Evolutionary conservation across 2,888 invertebrate genomes (phyloP), one percentile per base, ranked within the genome.

Genomic region (Diploptera punctata): DNA sequence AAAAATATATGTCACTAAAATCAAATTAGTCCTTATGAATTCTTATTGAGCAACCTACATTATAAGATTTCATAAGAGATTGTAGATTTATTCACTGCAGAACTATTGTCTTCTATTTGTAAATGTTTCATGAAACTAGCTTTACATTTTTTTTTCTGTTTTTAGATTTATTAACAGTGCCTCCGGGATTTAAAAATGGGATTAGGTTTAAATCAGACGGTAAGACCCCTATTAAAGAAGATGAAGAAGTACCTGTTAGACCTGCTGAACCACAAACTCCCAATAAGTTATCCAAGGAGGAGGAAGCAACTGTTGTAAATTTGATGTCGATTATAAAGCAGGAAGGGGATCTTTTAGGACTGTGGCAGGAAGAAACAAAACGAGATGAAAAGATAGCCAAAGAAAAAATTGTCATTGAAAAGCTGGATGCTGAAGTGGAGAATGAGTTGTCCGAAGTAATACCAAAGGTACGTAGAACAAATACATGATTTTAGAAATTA

Each of bases 131-230:
- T 65, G 0, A 13, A n/a, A n/a, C n/a, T n/a, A n/a, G n/a, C n/a
- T n/a, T n/a, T n/a, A n/a, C n/a, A n/a, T n/a, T 65, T 21, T 10
- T 67, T 13, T 83, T 76, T 83, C 82, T 71, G 43, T 61, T 76
- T 82, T 16, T 79, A 89, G 89, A 87, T 74, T 81, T 89, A 33
- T 78, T 90, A 4, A 86, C 86, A 2, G 83, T 87, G 72, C 90
- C 93, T 0, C 93, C 94, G 10, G 93, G 93, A 0, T 89, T 92
- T 77, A 81, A 84, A 74, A 85, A 85, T 74, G 88, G 88, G 29
- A 82, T 89, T 16, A 78, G 86, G 52, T 89, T 91, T 81, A 84
- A 83, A 71, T 82, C 83, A 67, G 88, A 89, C 81, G 87, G 88
- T 3, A 80, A 79, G 68, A 87, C 87, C 61, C 76, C 77, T 29